phyloP scores from a whole-genome alignment of 2,113 vertebrate genomes.

The Choloepus hoffmanni region DNA sequence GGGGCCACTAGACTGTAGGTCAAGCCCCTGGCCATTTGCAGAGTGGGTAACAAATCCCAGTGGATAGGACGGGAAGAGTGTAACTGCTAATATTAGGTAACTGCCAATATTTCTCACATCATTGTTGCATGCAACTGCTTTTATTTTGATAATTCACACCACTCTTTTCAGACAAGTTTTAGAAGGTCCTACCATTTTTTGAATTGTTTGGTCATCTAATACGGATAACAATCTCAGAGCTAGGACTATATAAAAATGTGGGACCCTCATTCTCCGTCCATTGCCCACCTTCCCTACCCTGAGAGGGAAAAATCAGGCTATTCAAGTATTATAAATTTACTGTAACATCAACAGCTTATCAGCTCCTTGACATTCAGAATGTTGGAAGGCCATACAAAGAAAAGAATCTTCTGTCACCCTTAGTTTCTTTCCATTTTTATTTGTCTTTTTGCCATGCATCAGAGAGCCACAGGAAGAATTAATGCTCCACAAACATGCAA shows the following conservation, averaged over 20 bases:
- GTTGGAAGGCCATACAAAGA: neutral
- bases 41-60: neutral
- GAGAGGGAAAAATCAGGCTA: neutral
- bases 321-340: neutral
- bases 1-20: neutral
- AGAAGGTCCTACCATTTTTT: neutral
- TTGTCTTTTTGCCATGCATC: neutral
- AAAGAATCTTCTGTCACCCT: neutral
- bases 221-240: neutral
- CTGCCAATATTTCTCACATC: neutral
- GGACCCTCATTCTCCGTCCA: neutral
- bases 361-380: neutral
- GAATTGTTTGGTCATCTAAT: neutral
- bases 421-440: neutral
- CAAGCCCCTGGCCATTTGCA: neutral
- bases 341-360: neutral
- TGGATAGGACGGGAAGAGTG: neutral
- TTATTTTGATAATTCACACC: neutral
- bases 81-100: neutral
- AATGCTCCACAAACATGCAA: neutral
- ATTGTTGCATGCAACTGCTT: neutral
- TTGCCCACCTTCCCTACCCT: neutral
- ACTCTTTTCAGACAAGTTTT: constrained; percentile 37
- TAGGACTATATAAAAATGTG: neutral
- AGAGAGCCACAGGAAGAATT: neutral